Evolutionary conservation across 2,797 vertebrate species (phyloP).

Genomic region (Sebastes alutus): DNA sequence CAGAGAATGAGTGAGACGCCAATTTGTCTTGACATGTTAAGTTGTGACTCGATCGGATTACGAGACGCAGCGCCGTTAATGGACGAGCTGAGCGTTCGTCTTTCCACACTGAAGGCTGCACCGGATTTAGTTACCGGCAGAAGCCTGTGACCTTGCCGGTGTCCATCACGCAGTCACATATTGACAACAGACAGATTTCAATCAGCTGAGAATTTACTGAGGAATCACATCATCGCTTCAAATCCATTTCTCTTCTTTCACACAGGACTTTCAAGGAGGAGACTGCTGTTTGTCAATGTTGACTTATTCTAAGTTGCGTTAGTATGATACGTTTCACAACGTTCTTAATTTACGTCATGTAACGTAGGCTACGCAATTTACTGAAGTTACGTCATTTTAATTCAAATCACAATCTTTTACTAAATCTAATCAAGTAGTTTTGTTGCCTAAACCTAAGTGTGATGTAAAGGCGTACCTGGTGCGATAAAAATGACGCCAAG

Average conservation of each 20-base stretch:
- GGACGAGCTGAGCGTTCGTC: slow-evolving; percentile 51
- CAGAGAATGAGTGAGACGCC: slow-evolving; percentile 41
- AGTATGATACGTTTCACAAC: neutral
- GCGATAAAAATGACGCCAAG: too few relatives aligned
- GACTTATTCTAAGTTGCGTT: too few relatives aligned
- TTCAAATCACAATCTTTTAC: too few relatives aligned
- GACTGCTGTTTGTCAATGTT: too few relatives aligned
- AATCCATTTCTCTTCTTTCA: neutral
- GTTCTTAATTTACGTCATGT: neutral
- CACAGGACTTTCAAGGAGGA: neutral
- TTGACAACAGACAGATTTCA: slow-evolving; percentile 47
- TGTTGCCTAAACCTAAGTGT: too few relatives aligned
- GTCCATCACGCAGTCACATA: slow-evolving; percentile 39
- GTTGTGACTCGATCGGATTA: slow-evolving; percentile 69
- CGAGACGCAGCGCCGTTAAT: slow-evolving; percentile 59
- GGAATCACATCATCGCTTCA: neutral
- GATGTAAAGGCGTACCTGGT: too few relatives aligned
- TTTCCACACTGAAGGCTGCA: slow-evolving; percentile 4
- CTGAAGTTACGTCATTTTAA: neutral
- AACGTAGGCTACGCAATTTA: neutral
- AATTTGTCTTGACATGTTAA: slow-evolving; percentile 74
- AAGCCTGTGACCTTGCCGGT: slow-evolving; percentile 61
- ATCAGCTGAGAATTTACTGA: slow-evolving; percentile 15
- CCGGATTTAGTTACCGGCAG: slow-evolving; percentile 56
- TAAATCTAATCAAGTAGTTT: too few relatives aligned